These are phyloP conservation scores for Peucedramus taeniatus DNA, from an alignment of 2,113 vertebrate species.

Conservation along the genomic window DNA sequence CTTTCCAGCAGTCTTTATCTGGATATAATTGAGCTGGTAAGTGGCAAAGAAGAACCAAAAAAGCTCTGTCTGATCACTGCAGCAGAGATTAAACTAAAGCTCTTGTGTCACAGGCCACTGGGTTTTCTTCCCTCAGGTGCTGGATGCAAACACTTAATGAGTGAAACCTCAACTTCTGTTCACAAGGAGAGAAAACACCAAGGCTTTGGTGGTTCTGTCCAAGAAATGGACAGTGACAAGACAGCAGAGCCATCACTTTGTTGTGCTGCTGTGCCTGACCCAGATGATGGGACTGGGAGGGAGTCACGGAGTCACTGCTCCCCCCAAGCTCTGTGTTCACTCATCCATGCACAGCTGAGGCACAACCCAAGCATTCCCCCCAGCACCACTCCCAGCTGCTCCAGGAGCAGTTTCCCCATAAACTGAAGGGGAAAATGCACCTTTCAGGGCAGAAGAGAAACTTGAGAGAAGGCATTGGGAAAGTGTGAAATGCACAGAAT, in stretches of 20 bases:
- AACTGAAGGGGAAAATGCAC: background rate
- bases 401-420: background rate
- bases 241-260: background rate
- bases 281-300: background rate
- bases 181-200: background rate
- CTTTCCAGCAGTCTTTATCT: background rate
- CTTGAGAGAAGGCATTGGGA: background rate
- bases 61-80: background rate
- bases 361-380: background rate
- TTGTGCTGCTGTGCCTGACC: background rate
- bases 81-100: background rate
- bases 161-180: background rate
- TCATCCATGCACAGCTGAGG: background rate
- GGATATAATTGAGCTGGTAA: background rate
- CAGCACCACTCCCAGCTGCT: background rate
- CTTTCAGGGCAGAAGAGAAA: background rate
- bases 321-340: rapidly evolving
- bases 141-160: background rate
- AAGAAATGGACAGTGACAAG: too few species aligned
- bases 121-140: background rate
- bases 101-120: background rate
- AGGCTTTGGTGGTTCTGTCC: background rate
- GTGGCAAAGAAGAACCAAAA: background rate
- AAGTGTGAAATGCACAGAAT: background rate
- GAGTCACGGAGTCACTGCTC: too few species aligned